A percentile compares a stretch with the other conserved stretches of the same genome.
Conservation (phyloP, 2,113 vertebrate species). For the Brevimyrus niger region DNA sequence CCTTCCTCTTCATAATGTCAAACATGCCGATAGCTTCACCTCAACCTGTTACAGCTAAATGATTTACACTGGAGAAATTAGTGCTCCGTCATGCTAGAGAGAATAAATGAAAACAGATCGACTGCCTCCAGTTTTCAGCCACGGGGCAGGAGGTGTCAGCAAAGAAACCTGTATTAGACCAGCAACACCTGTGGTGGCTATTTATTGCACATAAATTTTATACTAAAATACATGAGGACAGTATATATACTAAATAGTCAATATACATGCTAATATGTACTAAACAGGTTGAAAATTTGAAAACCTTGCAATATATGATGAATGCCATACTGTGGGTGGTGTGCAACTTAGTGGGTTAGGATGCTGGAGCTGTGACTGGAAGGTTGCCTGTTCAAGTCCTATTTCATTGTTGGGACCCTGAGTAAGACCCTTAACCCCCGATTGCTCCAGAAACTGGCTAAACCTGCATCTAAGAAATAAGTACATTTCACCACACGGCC, state of each 20-base stretch:
- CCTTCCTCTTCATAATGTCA: not conserved
- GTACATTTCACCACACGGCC: not conserved
- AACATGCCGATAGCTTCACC: not conserved
- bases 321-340: not conserved
- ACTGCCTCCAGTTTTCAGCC: not conserved
- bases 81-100: not conserved
- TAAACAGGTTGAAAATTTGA: not conserved
- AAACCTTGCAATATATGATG: not conserved
- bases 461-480: not conserved
- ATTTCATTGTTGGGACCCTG: not conserved
- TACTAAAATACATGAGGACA: not conserved
- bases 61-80: not conserved
- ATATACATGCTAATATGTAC: not conserved
- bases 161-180: not conserved
- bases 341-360: not conserved
- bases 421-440: not conserved
- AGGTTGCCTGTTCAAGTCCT: not conserved
- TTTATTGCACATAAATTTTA: not conserved
- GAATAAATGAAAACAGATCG: not conserved
- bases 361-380: not conserved
- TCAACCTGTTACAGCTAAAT: not conserved
- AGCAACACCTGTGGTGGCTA: not conserved
- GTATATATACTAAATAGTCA: not conserved
- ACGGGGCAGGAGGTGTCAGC: not conserved
- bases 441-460: not conserved